Base-by-base conservation (phyloP, 2,113 vertebrate species). In the Hypomesus transpacificus region DNA sequence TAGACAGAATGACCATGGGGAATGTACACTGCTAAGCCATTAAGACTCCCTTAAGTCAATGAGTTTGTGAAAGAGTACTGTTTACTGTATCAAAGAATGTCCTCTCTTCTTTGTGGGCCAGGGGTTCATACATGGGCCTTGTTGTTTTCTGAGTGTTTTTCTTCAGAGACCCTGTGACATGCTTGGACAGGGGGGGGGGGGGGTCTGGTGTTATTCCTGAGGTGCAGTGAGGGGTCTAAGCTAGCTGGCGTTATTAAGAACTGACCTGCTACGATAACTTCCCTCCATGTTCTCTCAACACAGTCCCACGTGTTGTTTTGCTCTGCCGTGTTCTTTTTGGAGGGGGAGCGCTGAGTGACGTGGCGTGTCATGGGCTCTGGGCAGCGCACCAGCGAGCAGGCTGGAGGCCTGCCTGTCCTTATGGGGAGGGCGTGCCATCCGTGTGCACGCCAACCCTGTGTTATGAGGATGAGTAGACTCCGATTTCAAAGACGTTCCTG, bases 111-210 rank as follows among this genome's bases (percentile, higher is more conserved):
- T 31, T 67, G 65, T 81, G 5, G 14, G 73, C 63, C 16, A 46
- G 6, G 63, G 69, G 60, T n/a, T 64, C 58, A 16, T 72, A n/a
- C 65, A 83, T 54, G 16, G 63, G 56, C 54, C 14, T 46, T 72
- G 73, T 77, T 56, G 68, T 88, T 85, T 83, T 69, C 62, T 74
- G 78, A 87, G 73, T 70, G 56, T 74, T 73, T 74, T 78, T 63
- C 20, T 71, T 54, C 21, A 0, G 1, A 59, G 73, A 77, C 66
- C 75, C 46, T 64, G 72, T 74, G 69, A 78, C 81, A 80, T 66
- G 18, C 65, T 59, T 34, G 31, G 31, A 34, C 0, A 3, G 31
- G 5, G 68, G 50, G 77, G 56, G 28, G 76, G 69, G 75, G 78
- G 62, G 65, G 57, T 70, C 60, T 67, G 51, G 63, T 65, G 70